Evolutionary conservation across 2,797 vertebrate species (phyloP).

Genomic region (Saguinus oedipus): DNA sequence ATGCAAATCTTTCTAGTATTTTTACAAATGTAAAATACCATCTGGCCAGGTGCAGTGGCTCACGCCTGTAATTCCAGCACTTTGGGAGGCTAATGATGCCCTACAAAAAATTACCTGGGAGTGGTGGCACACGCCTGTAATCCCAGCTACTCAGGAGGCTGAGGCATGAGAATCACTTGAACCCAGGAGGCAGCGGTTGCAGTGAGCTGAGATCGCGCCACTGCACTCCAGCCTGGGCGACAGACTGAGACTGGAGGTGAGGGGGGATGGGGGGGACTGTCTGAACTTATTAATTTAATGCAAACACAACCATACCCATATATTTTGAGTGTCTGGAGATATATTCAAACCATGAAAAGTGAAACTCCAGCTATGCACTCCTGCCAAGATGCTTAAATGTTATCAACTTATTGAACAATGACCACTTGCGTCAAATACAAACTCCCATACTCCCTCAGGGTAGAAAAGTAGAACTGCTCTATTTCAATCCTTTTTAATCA

Average conservation of each 20-base stretch:
- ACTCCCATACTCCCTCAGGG: neutral
- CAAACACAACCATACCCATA: neutral
- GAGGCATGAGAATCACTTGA: too few species aligned
- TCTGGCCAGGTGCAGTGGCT: too few species aligned
- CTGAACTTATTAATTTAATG: conserved; percentile 5
- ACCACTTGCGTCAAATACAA: conserved; percentile 10
- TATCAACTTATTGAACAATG: neutral
- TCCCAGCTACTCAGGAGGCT: too few species aligned
- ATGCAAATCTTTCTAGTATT: neutral
- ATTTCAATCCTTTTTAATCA: conserved; percentile 70
- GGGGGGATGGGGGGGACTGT: neutral
- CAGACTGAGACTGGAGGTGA: too few species aligned
- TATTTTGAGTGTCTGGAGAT: conserved; percentile 41
- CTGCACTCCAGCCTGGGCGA: too few species aligned
- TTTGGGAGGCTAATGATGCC: too few species aligned
- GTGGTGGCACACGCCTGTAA: too few species aligned
- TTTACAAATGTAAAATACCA: conserved; percentile 50
- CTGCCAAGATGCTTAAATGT: neutral
- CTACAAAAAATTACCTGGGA: too few species aligned
- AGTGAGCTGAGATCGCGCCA: too few species aligned
- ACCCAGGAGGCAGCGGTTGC: too few species aligned
- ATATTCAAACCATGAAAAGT: conserved; percentile 20
- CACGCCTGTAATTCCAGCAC: too few species aligned
- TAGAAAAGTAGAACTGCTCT: neutral
- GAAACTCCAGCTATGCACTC: conserved; percentile 21